Conservation (phyloP, 2,888 invertebrate species). For the Elysia crispata region DNA sequence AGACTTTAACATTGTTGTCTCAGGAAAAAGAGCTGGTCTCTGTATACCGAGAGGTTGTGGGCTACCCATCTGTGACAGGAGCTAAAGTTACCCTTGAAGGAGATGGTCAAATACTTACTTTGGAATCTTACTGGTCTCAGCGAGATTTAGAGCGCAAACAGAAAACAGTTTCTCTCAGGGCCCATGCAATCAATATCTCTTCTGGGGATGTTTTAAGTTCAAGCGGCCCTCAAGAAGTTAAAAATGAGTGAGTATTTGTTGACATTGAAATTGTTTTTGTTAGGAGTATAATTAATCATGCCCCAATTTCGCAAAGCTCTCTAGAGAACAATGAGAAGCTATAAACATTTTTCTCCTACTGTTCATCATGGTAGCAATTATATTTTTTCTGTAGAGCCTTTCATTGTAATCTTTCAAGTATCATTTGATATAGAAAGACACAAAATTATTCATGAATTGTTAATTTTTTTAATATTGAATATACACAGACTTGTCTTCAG, state of each 20-base stretch:
- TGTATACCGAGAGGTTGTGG: constrained; percentile 31
- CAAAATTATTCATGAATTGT: neutral
- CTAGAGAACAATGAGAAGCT: too few relatives aligned
- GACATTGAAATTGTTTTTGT: neutral
- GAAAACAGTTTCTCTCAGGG: constrained; percentile 65
- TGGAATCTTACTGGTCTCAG: constrained; percentile 67
- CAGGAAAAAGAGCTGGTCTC: constrained; percentile 31
- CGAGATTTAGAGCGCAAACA: constrained; percentile 70
- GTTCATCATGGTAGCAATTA: too few relatives aligned
- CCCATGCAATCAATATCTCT: constrained; percentile 55
- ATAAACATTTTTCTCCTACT: too few relatives aligned
- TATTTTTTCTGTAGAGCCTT: too few relatives aligned
- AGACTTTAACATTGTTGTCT: neutral
- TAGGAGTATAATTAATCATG: too few relatives aligned
- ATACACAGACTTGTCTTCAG: neutral
- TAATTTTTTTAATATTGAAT: neutral
- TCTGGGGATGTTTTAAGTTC: constrained; percentile 23
- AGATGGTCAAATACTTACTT: constrained; percentile 39
- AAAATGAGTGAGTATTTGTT: constrained; percentile 44
- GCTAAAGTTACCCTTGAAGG: constrained; percentile 2
- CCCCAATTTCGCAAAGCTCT: too few relatives aligned
- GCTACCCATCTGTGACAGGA: constrained; percentile 19
- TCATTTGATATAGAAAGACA: too few relatives aligned
- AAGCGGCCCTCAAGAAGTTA: constrained; percentile 47
- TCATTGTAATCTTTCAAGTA: too few relatives aligned